Percentiles rank a stretch among this genome's conserved stretches.
These are phyloP conservation scores for Aleiodes sp. DNA, from an alignment of 1,140 invertebrate species.

Conservation along the genomic window DNA sequence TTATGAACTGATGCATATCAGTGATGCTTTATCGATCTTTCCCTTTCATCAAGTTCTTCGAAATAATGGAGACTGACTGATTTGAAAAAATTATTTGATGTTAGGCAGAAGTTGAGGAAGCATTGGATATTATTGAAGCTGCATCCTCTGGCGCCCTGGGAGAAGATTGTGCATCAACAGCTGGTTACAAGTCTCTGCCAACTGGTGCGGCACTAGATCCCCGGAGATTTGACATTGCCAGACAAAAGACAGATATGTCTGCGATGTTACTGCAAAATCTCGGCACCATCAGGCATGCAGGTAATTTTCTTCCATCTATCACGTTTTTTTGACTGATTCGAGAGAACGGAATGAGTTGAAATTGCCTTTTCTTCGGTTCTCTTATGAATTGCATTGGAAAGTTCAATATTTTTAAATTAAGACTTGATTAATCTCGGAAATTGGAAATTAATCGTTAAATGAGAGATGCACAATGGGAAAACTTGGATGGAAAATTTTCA, in stretches of 20 bases:
- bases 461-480: too few species aligned
- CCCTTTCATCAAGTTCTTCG: too few species aligned
- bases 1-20: too few species aligned
- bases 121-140: conserved; percentile 76
- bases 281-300: conserved; percentile 71
- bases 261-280: conserved; percentile 77
- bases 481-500: too few species aligned
- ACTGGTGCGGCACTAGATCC: conserved; percentile 70
- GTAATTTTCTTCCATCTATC: conserved; percentile 57
- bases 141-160: conserved; percentile 76
- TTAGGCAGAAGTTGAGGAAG: conserved; percentile 69
- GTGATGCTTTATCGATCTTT: too few species aligned
- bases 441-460: too few species aligned
- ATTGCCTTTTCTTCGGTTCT: too few species aligned
- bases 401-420: too few species aligned
- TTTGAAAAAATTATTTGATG: conserved; percentile 15
- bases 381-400: too few species aligned
- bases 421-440: too few species aligned
- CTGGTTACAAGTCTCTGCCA: conserved; percentile 71
- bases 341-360: too few species aligned
- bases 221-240: conserved; percentile 72
- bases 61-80: too few species aligned
- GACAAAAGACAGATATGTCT: conserved; percentile 78
- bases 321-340: not conserved
- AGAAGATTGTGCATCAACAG: conserved; percentile 75